phyloP scores from a whole-genome alignment of 2,888 invertebrate species.

The Brenthis hecate region DNA sequence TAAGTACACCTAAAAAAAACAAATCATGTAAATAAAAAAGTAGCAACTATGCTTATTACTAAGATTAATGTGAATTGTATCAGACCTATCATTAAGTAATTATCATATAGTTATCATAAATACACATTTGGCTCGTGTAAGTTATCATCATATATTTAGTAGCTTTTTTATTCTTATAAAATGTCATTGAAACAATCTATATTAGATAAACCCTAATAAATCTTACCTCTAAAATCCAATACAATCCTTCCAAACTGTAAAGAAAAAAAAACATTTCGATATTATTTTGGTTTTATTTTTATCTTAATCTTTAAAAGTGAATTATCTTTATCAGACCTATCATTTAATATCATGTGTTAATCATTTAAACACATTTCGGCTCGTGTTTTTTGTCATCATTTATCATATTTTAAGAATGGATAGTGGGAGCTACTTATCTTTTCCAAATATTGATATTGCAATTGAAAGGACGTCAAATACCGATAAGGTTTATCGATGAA shows the following conservation, averaged over 20 bases:
- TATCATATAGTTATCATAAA: conserved; percentile 70
- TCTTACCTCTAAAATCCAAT: conserved; percentile 1
- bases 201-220: neutral
- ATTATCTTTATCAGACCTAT: conserved; percentile 30
- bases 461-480: neutral
- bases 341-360: conserved; percentile 43
- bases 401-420: conserved; percentile 4
- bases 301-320: neutral
- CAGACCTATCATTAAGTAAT: conserved; percentile 70
- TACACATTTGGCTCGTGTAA: conserved; percentile 73
- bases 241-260: neutral
- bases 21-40: conserved; percentile 2
- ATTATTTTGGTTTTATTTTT: neutral
- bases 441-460: conserved; percentile 16
- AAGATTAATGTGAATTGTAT: conserved; percentile 41
- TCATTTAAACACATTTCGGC: conserved; percentile 73
- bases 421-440: conserved; percentile 11
- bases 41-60: neutral
- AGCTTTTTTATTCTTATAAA: conserved; percentile 46
- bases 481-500: conserved; percentile 9
- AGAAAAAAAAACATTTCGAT: neutral
- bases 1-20: neutral
- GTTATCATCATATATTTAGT: conserved; percentile 57
- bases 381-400: conserved; percentile 71
- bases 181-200: conserved; percentile 1